A percentile compares a stretch with the other conserved stretches of the same genome.
These are phyloP conservation scores for Callithrix jacchus DNA, from an alignment of 2,113 vertebrate genomes.

Conservation along the genomic window DNA sequence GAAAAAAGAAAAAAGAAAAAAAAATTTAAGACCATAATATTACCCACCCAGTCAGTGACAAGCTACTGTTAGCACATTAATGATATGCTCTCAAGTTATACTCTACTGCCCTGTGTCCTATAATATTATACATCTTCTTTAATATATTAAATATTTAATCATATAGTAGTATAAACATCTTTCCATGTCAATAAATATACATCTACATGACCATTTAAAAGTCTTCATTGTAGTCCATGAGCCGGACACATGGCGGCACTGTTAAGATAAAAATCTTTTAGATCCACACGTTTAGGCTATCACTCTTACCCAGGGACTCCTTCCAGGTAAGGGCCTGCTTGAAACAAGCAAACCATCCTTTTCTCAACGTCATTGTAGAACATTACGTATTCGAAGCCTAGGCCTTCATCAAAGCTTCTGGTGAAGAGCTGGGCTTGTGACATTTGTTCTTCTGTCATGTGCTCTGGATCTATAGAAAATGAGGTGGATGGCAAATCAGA, in stretches of 20 bases:
- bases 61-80: background rate
- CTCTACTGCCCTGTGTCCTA: background rate
- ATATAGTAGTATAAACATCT: background rate
- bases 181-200: background rate
- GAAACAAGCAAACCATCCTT: conserved; percentile 85
- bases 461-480: background rate
- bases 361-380: conserved; percentile 86
- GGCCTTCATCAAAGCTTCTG: conserved; percentile 82
- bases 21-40: background rate
- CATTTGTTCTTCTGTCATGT: background rate
- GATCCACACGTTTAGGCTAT: background rate
- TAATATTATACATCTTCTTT: background rate
- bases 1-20: conserved; percentile 9
- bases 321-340: conserved; percentile 89
- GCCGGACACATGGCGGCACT: background rate
- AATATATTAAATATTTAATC: background rate
- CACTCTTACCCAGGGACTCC: conserved; percentile 88
- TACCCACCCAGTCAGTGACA: background rate
- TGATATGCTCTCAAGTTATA: background rate
- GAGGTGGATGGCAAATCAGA: background rate
- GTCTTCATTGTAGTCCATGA: background rate
- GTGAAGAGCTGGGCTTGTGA: conserved; percentile 80
- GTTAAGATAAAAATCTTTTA: background rate
- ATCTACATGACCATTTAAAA: background rate
- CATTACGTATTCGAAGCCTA: conserved; percentile 89